phyloP scores from a whole-genome alignment of 2,113 vertebrate genomes.

The Pluvianellus socialis region DNA sequence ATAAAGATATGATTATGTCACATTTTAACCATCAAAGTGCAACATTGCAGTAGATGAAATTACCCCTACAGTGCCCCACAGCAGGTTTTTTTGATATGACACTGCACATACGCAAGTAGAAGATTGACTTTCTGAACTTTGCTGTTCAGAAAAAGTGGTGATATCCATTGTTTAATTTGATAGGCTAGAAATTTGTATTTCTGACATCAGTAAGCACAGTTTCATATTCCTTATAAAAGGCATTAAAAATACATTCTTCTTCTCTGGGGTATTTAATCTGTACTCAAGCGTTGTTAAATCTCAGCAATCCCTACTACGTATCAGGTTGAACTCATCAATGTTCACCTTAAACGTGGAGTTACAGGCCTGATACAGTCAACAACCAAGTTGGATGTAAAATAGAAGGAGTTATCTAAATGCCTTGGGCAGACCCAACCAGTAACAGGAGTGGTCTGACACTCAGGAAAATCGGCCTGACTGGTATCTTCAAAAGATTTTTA shows the following conservation, averaged over 20 bases:
- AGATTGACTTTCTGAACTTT: not conserved
- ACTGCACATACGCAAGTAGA: not conserved
- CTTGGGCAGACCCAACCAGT: not conserved
- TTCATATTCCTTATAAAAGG: not conserved
- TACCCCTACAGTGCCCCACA: not conserved
- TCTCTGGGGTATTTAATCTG: not conserved
- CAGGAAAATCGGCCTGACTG: not conserved
- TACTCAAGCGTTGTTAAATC: not conserved
- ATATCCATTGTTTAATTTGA: not conserved
- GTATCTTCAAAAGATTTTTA: not conserved
- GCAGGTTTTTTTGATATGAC: rapidly evolving
- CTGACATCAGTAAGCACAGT: not conserved
- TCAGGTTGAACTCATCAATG: not conserved
- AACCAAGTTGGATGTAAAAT: not conserved
- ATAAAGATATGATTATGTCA: not conserved
- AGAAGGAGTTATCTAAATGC: not conserved
- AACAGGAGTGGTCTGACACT: not conserved
- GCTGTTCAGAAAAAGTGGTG: not conserved
- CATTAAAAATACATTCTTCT: not conserved
- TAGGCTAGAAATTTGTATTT: not conserved
- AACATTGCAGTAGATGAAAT: not conserved
- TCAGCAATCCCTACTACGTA: not conserved
- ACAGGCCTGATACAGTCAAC: not conserved
- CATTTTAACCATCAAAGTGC: not conserved
- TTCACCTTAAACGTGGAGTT: not conserved